phyloP scores from a whole-genome alignment of 2,888 invertebrate genomes.

The Craniophora ligustri region DNA sequence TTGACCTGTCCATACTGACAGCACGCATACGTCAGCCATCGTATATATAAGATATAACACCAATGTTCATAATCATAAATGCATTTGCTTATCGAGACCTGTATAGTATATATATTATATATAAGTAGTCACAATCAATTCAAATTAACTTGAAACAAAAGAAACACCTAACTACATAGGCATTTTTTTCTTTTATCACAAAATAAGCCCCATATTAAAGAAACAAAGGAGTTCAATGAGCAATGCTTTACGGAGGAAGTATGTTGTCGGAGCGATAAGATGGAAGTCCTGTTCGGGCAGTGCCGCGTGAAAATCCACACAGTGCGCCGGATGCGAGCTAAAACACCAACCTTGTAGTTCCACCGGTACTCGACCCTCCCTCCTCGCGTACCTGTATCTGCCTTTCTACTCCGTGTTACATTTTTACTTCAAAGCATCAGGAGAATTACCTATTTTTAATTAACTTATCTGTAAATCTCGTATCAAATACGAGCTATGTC shows the following conservation, averaged over 20 bases:
- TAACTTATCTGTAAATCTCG: no score
- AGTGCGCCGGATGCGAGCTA: constrained; percentile 69
- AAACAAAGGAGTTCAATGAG: constrained; percentile 26
- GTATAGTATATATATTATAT: no score
- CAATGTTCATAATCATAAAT: no score
- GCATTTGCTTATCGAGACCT: no score
- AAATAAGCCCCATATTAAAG: background rate
- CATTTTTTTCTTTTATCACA: no score
- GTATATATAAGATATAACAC: no score
- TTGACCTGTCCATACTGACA: no score
- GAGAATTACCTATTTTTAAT: no score
- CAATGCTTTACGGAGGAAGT: constrained; percentile 59
- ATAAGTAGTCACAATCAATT: no score
- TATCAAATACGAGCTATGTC: no score
- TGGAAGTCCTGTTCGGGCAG: constrained; percentile 78
- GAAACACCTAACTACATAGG: background rate
- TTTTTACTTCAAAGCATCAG: constrained; percentile 1
- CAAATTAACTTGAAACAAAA: background rate
- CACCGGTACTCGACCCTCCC: constrained; percentile 11
- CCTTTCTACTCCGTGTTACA: no score
- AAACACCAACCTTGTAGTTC: constrained; percentile 68
- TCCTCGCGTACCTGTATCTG: constrained; percentile 5
- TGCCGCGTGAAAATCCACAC: constrained; percentile 70
- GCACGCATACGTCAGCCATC: no score
- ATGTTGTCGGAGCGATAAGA: constrained; percentile 70